phyloP scores from a whole-genome alignment of 2,113 vertebrate species.

The Onychostoma macrolepis region DNA sequence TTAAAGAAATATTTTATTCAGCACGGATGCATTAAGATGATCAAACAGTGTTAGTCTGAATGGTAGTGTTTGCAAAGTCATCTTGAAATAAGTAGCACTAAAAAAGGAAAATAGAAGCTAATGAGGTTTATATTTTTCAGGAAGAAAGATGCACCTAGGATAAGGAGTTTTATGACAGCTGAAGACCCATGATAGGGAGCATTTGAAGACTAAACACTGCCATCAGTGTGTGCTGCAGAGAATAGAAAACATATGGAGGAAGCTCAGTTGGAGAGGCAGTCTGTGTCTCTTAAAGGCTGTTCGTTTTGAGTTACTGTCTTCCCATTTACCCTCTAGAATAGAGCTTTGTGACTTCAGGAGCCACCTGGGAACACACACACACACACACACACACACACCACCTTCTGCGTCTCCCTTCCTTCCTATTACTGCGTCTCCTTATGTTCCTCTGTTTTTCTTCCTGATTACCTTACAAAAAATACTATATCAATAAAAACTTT shows the following conservation, averaged over 20 bases:
- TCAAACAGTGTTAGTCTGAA: not conserved
- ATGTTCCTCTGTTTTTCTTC: not conserved
- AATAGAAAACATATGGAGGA: constrained; percentile 9
- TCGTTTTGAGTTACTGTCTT: constrained; percentile 18
- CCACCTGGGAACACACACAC: not conserved
- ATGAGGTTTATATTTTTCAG: not conserved
- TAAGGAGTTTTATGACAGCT: not conserved
- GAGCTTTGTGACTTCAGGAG: constrained; percentile 16
- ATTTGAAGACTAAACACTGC: constrained; percentile 12
- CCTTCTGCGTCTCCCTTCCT: not conserved
- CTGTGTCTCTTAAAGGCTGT: constrained; percentile 26
- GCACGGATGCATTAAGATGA: not conserved
- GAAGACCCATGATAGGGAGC: not conserved
- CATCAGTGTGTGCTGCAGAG: not conserved
- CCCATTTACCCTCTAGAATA: constrained; percentile 14
- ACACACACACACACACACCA: not conserved
- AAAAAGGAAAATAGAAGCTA: not conserved
- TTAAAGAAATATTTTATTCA: not conserved
- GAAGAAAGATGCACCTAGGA: not conserved
- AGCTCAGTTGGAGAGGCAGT: not conserved
- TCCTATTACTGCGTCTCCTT: not conserved
- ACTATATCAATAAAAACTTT: not conserved
- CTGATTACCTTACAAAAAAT: not conserved
- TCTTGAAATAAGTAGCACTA: not conserved
- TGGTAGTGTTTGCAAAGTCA: not conserved